A percentile compares a stretch with the other conserved stretches of the same genome.
Conservation (phyloP, 2,797 vertebrate genomes). For the Pseudomugil tenellus region DNA sequence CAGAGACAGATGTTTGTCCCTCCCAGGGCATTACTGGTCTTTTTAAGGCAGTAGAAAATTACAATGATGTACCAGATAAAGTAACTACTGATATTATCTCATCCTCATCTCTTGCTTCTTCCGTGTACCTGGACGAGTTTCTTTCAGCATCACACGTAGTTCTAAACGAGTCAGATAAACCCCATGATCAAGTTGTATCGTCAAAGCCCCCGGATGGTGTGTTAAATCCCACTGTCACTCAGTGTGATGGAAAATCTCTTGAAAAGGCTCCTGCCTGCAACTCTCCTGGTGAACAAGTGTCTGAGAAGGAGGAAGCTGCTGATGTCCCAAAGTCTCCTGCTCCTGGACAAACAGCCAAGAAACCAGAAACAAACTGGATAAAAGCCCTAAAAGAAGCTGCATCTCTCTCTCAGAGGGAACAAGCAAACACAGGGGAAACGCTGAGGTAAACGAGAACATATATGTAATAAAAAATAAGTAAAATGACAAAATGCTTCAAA, state of each 20-base stretch:
- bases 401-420: constrained; percentile 56
- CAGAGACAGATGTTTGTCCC: constrained; percentile 17
- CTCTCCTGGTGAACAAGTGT: constrained; percentile 22
- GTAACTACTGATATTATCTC: background rate
- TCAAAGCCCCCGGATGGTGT: constrained; percentile 27
- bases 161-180: constrained; percentile 23
- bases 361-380: constrained; percentile 73
- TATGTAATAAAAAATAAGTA: constrained; percentile 29
- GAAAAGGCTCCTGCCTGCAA: constrained; percentile 18
- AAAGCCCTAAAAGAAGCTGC: constrained; percentile 74
- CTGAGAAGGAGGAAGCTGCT: constrained; percentile 24
- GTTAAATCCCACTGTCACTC: background rate
- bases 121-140: constrained; percentile 18
- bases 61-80: constrained; percentile 17
- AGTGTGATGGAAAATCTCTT: constrained; percentile 20
- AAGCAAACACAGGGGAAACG: constrained; percentile 50
- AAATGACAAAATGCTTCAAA: background rate
- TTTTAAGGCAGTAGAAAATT: constrained; percentile 24
- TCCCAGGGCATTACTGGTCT: constrained; percentile 8
- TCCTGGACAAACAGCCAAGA: constrained; percentile 16
- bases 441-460: constrained; percentile 77
- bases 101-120: constrained; percentile 16
- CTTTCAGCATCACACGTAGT: background rate
- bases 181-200: constrained; percentile 16
- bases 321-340: constrained; percentile 29